Base-by-base conservation (phyloP, 2,888 invertebrate species). In the Bombylius major region DNA sequence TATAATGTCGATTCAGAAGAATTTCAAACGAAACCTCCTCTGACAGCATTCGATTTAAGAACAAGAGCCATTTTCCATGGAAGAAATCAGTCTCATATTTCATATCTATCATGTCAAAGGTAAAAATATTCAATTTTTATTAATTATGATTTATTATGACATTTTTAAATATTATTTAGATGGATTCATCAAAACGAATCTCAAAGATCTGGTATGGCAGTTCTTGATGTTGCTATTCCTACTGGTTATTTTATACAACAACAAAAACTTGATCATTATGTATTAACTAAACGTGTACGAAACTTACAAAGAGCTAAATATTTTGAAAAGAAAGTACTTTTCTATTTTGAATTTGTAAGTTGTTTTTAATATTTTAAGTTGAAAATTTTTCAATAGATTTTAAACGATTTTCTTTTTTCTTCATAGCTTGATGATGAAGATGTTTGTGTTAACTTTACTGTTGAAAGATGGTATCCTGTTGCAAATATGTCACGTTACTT, bases 401-500 rank as follows among this genome's bases (percentile, higher is more conserved):
- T n/a, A 13, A 46, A 13, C 11, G 11, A 8, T 32, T 2, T 58
- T 42, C 50, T 50, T 47, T 32, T 33, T 7, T 54, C 61, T 63
- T 61, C 70, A 33, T 74, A 92, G 91, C 73, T 96, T 71, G 91
- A 92, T 66, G 76, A 78, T 32, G 86, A 87, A 71, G 84, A 83
- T 65, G 89, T 89, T 7, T 97, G 97, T 69, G 86, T 97, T 11
- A 88, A 91, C 75, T 91, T 95, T 71, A 90, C 92, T 1, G 82
- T 95, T 55, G 93, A 95, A 75, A 81, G 97, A 62, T 97, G 95
- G 95, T 88, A 82, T 75, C 96, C 96, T 0, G 93, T 96, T 5
- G 96, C 96, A 51, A 97, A 97, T 76, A 90, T 95, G 89, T 94
- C 96, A 1, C 81, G 92, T 50, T 93, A 90, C 73, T 80, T 96